Base-by-base conservation (phyloP, 2,797 vertebrate genomes). In the Meriones psammophilus region DNA sequence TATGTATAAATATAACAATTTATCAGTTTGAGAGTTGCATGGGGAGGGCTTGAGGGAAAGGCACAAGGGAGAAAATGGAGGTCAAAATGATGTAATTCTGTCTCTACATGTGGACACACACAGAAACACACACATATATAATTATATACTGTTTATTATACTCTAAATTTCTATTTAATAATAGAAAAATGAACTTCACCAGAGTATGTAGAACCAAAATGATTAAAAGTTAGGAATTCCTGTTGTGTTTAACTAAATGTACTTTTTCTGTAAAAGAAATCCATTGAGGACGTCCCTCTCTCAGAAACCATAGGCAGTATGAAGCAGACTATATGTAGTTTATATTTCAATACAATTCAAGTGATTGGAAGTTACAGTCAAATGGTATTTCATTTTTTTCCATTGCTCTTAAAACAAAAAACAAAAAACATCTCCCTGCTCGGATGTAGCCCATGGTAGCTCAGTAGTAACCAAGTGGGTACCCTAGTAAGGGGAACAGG, bases 351-450 rank as follows among this genome's bases (percentile, higher is more conserved):
- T 28, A 58, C 4, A 74, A 13, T 88, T 71, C 42, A 6, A 58
- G 28, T 50, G 64, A 77, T 28, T 13, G 36, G 56, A 93, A 90
- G 10, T 60, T 78, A 46, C 6, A 30, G 20, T 81, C 50, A 84
- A 91, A 93, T 28, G 33, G 5, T 84, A 28, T 92, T 88, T 88
- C 68, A 36, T 95, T 66, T 66, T 18, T 71, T 89, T 33, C 17
- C 36, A n/a, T 84, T 83, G 9, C 56, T 20, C 68, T 92, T 95
- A 94, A 88, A 42, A 42, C 42, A 42, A 42, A 42, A 42, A 42
- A 42, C 5, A 42, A 42, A 42, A 42, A 42, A 42, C 42, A 6
- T 42, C 42, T 42, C 42, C 42, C 42, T 42, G 42, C 42, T 42
- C 42, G 5, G 42, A 42, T 42, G 5, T 42, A 42, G 42, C 42